Evolutionary conservation across 2,113 vertebrate species (phyloP), one percentile per base, ranked within the genome.

Genomic region (Nannobrachium achirus): DNA sequence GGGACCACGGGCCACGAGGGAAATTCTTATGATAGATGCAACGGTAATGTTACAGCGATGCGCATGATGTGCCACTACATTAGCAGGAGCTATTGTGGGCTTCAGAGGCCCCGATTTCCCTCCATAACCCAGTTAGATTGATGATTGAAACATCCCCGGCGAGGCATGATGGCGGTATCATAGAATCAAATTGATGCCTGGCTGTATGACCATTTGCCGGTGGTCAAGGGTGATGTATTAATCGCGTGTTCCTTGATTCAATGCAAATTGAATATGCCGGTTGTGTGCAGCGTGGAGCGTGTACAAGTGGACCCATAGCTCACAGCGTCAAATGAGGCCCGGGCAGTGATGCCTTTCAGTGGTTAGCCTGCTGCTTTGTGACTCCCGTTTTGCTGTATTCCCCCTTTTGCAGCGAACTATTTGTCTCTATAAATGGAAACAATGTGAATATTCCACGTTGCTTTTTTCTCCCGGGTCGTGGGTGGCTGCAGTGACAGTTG

Each of bases 261-360:
- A 42, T 55, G 38, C 49, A 42, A 65, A 65, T 65, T 65, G 50
- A 65, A 65, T 55, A 64, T 41, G 62, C 33, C 10, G 11, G 16
- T n/a, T n/a, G n/a, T 18, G 40, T 53, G 46, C 40, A 41, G 39
- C n/a, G 2, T 13, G 10, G 8, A 6, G 57, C n/a, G 1, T 6
- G 39, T 16, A n/a, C 53, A 16, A 14, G 25, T n/a, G 14, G 56
- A 8, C 14, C 53, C 1, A n/a, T 56, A n/a, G 53, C 53, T 56
- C 53, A 38, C 20, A 33, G 53, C 14, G 53, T 39, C 20, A 33
- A 38, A 56, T 50, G 49, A 50, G 56, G 38, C 3, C 38, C n/a
- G n/a, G 15, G 14, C 42, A 8, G 40, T 38, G n/a, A 44, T 42
- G 13, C 4, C 10, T 40, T 33, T 13, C 38, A 16, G 8, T 10